Conservation (phyloP, 2,797 vertebrate species). For the Poeciliopsis infans region DNA sequence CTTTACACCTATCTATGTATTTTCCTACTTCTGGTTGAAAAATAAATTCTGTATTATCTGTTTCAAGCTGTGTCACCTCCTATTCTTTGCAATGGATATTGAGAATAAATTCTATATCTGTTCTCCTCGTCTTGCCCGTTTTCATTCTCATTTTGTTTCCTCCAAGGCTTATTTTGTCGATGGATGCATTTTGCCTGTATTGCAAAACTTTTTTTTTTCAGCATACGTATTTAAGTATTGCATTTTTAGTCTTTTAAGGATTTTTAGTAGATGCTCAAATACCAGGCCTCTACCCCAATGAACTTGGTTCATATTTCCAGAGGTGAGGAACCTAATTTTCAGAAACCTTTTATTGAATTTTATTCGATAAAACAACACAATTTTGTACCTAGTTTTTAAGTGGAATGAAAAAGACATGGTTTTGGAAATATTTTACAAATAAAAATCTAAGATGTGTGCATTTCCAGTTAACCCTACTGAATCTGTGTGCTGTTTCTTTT, state of each 20-base stretch:
- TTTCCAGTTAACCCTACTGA: not conserved
- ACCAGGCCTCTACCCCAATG: not conserved
- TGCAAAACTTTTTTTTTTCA: not conserved
- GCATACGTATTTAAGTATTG: not conserved
- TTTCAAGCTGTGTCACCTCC: conserved; percentile 91
- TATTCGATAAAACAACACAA: not conserved
- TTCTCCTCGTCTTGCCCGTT: conserved; percentile 53
- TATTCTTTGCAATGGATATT: conserved; percentile 79
- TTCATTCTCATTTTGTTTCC: conserved; percentile 18
- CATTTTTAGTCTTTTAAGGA: not conserved
- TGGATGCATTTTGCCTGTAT: no score
- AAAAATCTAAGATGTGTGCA: not conserved
- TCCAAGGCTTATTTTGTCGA: not conserved
- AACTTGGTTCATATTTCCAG: not conserved
- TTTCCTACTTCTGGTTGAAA: conserved; percentile 99
- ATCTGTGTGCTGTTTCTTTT: not conserved
- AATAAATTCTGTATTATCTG: conserved; percentile 99
- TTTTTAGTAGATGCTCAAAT: not conserved
- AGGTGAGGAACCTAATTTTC: not conserved
- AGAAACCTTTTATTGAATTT: not conserved
- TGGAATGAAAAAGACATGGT: not conserved
- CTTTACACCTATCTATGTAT: conserved; percentile 95
- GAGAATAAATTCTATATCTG: conserved; percentile 74
- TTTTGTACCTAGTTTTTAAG: not conserved
- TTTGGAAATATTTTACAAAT: not conserved